A percentile compares a stretch with the other conserved stretches of the same genome.
These are phyloP conservation scores for Falcaria lacertinaria DNA, from an alignment of 2,888 invertebrate genomes.

Conservation along the genomic window DNA sequence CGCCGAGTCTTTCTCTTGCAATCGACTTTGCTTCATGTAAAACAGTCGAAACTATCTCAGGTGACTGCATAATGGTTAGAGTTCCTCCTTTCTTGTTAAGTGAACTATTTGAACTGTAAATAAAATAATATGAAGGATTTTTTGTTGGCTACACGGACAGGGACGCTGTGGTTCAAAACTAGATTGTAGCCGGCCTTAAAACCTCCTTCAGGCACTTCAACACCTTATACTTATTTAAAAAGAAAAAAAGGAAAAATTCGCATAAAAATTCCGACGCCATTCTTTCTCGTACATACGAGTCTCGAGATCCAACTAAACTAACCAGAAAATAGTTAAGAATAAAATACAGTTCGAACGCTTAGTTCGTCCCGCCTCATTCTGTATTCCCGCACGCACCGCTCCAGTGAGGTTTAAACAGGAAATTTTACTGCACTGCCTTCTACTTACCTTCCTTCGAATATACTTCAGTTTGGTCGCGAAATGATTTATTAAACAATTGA, in stretches of 20 bases:
- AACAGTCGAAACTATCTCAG: conserved; percentile 29
- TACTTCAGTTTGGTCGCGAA: conserved; percentile 7
- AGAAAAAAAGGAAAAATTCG: too few relatives aligned
- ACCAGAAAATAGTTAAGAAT: neutral
- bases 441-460: conserved; percentile 6
- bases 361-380: conserved; percentile 24
- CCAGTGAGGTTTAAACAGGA: conserved; percentile 19
- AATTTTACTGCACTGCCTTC: conserved; percentile 27
- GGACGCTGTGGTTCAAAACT: too few relatives aligned
- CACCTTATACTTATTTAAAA: too few relatives aligned
- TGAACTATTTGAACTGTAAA: too few relatives aligned
- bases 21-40: conserved; percentile 65
- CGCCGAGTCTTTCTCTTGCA: conserved; percentile 58
- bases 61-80: conserved; percentile 3
- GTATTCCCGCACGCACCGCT: conserved; percentile 33
- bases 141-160: too few relatives aligned
- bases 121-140: too few relatives aligned
- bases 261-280: too few relatives aligned
- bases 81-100: conserved; percentile 11
- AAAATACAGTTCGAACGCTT: neutral
- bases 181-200: too few relatives aligned
- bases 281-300: neutral
- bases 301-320: neutral
- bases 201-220: too few relatives aligned
- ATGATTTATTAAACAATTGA: too few relatives aligned